Percentiles rank a stretch among this genome's conserved stretches.
These are phyloP conservation scores for Cecidostiba fungosa DNA, from an alignment of 2,888 invertebrate genomes.

Conservation along the genomic window DNA sequence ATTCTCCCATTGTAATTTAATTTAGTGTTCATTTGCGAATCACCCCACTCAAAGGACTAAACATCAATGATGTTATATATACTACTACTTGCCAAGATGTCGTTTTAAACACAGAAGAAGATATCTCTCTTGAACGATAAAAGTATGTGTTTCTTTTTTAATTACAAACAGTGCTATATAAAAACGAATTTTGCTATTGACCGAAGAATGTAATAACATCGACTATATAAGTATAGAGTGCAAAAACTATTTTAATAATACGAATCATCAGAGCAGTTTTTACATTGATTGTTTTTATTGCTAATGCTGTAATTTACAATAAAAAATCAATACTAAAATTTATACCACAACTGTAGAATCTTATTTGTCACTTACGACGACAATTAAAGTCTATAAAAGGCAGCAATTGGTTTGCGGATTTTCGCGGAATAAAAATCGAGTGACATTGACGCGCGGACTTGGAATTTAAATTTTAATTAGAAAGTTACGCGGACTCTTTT, in stretches of 20 bases:
- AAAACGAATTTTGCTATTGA: background rate
- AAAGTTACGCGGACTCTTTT: constrained; percentile 5
- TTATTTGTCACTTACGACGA: background rate
- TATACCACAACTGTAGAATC: background rate
- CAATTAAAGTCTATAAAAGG: background rate
- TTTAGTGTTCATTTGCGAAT: background rate
- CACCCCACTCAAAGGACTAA: background rate
- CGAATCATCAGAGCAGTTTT: background rate
- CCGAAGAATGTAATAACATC: background rate
- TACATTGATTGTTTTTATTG: background rate
- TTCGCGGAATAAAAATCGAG: background rate
- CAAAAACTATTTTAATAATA: no score
- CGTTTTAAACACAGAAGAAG: background rate
- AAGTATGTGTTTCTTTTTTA: background rate
- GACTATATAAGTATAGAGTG: background rate
- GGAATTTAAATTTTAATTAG: constrained; percentile 13
- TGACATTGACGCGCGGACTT: background rate
- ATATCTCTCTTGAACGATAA: background rate
- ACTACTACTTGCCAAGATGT: background rate
- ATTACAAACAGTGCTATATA: background rate
- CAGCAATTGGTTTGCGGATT: background rate
- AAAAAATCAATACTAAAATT: background rate
- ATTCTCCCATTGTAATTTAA: background rate
- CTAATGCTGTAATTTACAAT: background rate
- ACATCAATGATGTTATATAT: background rate